A percentile compares a stretch with the other conserved stretches of the same genome.
phyloP scores from a whole-genome alignment of 1,140 invertebrate species.

The Belonocnema kinseyi region DNA sequence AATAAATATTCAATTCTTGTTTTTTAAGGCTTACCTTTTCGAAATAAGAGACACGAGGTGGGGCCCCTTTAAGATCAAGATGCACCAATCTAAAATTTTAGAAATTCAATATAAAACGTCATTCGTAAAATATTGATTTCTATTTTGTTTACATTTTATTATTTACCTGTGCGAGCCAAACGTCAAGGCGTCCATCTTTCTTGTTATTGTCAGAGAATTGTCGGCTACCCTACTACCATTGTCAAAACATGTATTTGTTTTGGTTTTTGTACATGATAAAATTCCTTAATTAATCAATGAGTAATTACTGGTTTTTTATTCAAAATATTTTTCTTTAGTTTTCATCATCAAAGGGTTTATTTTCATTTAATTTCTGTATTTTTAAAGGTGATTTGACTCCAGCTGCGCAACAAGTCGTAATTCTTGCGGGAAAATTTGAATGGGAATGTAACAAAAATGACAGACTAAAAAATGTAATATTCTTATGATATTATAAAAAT shows the following conservation, averaged over 20 bases:
- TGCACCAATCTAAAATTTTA: slow-evolving; percentile 79
- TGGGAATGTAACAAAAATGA: neutral
- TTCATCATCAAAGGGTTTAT: neutral
- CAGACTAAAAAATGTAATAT: too few species aligned
- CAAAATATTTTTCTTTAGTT: neutral
- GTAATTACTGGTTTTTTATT: neutral
- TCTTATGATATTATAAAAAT: too few species aligned
- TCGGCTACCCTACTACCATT: slow-evolving; percentile 43
- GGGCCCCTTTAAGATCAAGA: slow-evolving; percentile 86
- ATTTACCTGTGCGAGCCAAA: slow-evolving; percentile 77
- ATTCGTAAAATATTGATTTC: slow-evolving; percentile 45
- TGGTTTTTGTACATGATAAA: neutral
- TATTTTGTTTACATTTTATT: slow-evolving; percentile 46
- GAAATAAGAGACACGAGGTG: slow-evolving; percentile 81
- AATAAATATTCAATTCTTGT: slow-evolving; percentile 40
- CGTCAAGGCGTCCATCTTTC: slow-evolving; percentile 75
- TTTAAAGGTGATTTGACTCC: neutral
- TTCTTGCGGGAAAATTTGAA: neutral
- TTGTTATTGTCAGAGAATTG: slow-evolving; percentile 47
- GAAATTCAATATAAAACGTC: slow-evolving; percentile 40
- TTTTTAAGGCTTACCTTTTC: slow-evolving; percentile 76
- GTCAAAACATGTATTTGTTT: neutral
- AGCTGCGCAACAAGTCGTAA: neutral
- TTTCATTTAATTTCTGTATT: neutral
- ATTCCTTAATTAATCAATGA: neutral